These are phyloP conservation scores for Teinopalpus imperialis DNA, from an alignment of 2,888 invertebrate genomes.

Conservation along the genomic window DNA sequence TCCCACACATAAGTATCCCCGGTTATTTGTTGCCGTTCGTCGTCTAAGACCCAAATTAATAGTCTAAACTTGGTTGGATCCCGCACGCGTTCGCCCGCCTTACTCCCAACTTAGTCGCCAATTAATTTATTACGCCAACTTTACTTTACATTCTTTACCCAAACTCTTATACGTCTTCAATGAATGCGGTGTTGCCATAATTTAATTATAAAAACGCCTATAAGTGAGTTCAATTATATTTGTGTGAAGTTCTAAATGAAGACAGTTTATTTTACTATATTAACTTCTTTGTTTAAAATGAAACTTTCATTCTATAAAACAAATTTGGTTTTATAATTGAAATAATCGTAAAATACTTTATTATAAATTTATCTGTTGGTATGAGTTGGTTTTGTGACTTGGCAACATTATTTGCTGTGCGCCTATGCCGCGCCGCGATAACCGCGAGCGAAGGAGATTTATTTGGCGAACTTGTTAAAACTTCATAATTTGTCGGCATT, in stretches of 20 bases:
- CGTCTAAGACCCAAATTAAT: slow-evolving; percentile 76
- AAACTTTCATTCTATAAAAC: too few relatives aligned
- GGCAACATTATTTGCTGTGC: slow-evolving; percentile 43
- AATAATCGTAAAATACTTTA: too few relatives aligned
- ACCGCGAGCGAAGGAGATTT: slow-evolving; percentile 70
- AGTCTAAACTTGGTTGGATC: slow-evolving; percentile 75
- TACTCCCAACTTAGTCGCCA: slow-evolving; percentile 70
- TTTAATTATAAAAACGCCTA: too few relatives aligned
- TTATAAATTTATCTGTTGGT: too few relatives aligned
- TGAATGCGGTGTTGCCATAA: slow-evolving; percentile 44
- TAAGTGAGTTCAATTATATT: slow-evolving; percentile 27
- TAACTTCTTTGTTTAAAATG: too few relatives aligned
- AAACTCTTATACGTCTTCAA: slow-evolving; percentile 61
- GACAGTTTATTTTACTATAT: too few relatives aligned
- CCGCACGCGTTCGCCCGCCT: slow-evolving; percentile 53
- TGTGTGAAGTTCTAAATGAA: too few relatives aligned
- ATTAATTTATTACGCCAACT: slow-evolving; percentile 79
- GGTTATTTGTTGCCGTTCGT: slow-evolving; percentile 60
- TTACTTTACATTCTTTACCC: slow-evolving; percentile 78
- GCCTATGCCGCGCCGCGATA: slow-evolving; percentile 56
- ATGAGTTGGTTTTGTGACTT: slow-evolving; percentile 34
- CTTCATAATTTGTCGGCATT: slow-evolving; percentile 73
- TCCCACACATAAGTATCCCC: slow-evolving; percentile 36
- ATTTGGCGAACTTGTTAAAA: slow-evolving; percentile 74
- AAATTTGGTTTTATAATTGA: too few relatives aligned